These are phyloP conservation scores for Empis livida DNA, from an alignment of 2,888 invertebrate species.

Conservation along the genomic window DNA sequence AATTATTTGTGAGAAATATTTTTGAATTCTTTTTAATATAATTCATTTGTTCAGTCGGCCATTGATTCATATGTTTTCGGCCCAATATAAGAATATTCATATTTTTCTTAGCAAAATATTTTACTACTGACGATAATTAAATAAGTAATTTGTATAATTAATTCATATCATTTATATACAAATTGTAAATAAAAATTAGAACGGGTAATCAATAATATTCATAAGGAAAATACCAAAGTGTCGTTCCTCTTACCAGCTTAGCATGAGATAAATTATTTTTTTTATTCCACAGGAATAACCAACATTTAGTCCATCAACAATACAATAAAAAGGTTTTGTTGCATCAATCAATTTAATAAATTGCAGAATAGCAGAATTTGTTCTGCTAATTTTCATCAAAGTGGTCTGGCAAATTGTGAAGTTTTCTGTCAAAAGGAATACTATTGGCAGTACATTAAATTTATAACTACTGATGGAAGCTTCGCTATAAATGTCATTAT, in stretches of 20 bases:
- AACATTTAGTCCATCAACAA: conserved; percentile 75
- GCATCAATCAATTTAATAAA: conserved; percentile 52
- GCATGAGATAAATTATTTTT: conserved; percentile 29
- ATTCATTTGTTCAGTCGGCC: conserved; percentile 45
- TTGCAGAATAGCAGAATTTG: too few relatives aligned
- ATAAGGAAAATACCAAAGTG: too few relatives aligned
- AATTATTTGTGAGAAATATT: conserved; percentile 53
- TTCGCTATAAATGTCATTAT: too few relatives aligned
- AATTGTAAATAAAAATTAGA: too few relatives aligned
- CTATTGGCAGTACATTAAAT: too few relatives aligned
- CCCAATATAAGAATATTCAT: conserved; percentile 60
- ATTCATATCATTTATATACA: not conserved
- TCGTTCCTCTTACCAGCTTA: conserved; percentile 27
- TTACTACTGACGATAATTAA: conserved; percentile 40
- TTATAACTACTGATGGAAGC: too few relatives aligned
- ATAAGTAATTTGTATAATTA: conserved; percentile 1
- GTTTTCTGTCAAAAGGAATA: too few relatives aligned
- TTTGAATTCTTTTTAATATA: conserved; percentile 42
- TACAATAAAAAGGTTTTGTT: conserved; percentile 62
- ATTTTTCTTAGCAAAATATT: conserved; percentile 41
- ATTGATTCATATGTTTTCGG: conserved; percentile 57
- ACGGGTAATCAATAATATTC: too few relatives aligned
- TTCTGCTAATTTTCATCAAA: too few relatives aligned
- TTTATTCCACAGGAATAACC: conserved; percentile 44
- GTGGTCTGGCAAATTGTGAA: too few relatives aligned